phyloP scores from a whole-genome alignment of 2,113 vertebrate species.

The Dunckerocampus dactyliophorus region DNA sequence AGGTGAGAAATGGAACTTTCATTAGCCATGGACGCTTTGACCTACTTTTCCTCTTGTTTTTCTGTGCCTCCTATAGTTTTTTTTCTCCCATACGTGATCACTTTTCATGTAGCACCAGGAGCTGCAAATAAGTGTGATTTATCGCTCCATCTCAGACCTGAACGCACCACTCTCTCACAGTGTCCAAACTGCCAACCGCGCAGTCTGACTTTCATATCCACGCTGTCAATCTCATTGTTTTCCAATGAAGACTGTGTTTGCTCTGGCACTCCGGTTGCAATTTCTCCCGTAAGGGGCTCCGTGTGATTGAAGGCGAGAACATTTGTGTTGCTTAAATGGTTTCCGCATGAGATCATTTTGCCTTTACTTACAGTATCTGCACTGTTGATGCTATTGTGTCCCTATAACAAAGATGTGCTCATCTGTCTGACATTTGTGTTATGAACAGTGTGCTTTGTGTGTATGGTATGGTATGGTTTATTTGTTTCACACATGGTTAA shows the following conservation, averaged over 20 bases:
- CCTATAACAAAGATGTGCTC: conserved; percentile 13
- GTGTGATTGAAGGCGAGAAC: conserved; percentile 42
- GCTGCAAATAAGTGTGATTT: conserved; percentile 35
- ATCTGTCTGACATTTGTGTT: not conserved
- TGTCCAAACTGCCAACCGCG: conserved; percentile 29
- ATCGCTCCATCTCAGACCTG: conserved; percentile 35
- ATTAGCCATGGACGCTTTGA: conserved; percentile 44
- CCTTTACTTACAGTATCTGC: not conserved
- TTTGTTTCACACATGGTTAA: no score
- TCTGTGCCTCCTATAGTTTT: conserved; percentile 13
- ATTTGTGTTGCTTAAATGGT: conserved; percentile 32
- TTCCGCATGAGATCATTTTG: conserved; percentile 46
- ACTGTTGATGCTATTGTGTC: conserved; percentile 18
- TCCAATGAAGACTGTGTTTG: conserved; percentile 46
- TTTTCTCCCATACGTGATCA: conserved; percentile 27
- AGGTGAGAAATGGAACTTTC: conserved; percentile 23
- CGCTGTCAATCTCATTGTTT: conserved; percentile 34
- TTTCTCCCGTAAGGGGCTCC: conserved; percentile 28
- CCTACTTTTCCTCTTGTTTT: conserved; percentile 53
- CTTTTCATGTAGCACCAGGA: conserved; percentile 53
- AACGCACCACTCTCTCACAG: conserved; percentile 12
- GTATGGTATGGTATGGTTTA: no score
- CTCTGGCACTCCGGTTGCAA: conserved; percentile 41
- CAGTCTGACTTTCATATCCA: conserved; percentile 37
- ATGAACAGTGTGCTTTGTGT: not conserved